Percentiles rank a stretch among this genome's conserved stretches.
phyloP scores from a whole-genome alignment of 1,140 invertebrate species.

The Aricia agestis region DNA sequence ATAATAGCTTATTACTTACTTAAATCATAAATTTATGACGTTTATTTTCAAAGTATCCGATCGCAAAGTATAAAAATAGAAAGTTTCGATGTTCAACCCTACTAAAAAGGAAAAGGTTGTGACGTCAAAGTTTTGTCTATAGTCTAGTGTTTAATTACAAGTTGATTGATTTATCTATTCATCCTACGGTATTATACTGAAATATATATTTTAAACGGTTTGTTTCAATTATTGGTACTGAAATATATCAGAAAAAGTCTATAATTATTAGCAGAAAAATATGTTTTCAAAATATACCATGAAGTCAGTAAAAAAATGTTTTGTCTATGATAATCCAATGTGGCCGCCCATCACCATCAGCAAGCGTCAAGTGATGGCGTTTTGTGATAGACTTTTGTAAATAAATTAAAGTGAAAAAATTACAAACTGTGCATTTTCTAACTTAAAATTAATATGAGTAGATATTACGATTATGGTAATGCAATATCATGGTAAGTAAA shows the following conservation, averaged over 20 bases:
- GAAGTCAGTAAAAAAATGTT: conserved; percentile 20
- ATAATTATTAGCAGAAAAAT: not conserved
- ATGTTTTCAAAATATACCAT: conserved; percentile 15
- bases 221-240: not conserved
- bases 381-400: conserved; percentile 61
- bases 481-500: conserved; percentile 74
- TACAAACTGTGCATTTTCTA: conserved; percentile 52
- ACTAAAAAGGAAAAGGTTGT: conserved; percentile 51
- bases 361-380: conserved; percentile 68
- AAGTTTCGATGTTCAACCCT: conserved; percentile 40
- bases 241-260: not conserved
- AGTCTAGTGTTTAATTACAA: conserved; percentile 19
- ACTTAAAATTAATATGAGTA: conserved; percentile 70
- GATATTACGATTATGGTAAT: conserved; percentile 76
- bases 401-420: conserved; percentile 41
- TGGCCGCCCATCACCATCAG: conserved; percentile 53
- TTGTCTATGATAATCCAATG: conserved; percentile 71
- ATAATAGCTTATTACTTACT: too few relatives aligned
- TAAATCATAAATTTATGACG: not conserved
- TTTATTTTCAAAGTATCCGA: conserved; percentile 20
- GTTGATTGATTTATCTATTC: not conserved
- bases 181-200: not conserved
- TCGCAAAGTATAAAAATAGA: conserved; percentile 12
- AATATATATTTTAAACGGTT: not conserved
- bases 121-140: conserved; percentile 41